Conservation (phyloP, 2,113 vertebrate species). For the Acinonyx jubatus region DNA sequence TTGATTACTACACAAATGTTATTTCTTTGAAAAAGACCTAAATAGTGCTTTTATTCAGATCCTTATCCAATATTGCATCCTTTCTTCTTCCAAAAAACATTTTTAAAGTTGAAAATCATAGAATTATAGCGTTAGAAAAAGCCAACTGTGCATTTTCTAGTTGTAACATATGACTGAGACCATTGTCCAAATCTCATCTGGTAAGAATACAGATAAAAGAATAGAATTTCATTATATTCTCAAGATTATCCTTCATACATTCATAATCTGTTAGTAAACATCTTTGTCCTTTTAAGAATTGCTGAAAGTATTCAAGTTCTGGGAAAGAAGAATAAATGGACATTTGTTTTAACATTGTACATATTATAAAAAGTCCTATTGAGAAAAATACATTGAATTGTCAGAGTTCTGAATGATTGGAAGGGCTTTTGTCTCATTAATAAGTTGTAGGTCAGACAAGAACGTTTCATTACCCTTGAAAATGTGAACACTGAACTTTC, state of each 20-base stretch:
- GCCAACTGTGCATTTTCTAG: conserved; percentile 44
- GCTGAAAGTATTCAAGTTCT: conserved; percentile 75
- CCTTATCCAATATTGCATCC: neutral
- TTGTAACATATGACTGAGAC: conserved; percentile 37
- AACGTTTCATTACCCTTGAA: conserved; percentile 43
- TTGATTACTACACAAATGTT: conserved; percentile 14
- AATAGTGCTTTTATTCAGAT: conserved; percentile 39
- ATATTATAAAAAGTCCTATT: conserved; percentile 71
- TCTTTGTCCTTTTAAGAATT: conserved; percentile 79
- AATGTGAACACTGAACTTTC: conserved; percentile 41
- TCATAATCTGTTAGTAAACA: conserved; percentile 82
- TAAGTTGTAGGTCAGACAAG: conserved; percentile 63
- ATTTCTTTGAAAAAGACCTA: conserved; percentile 26
- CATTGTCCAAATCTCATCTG: conserved; percentile 29
- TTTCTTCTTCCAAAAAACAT: conserved; percentile 18
- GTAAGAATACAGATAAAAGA: conserved; percentile 52
- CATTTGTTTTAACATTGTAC: conserved; percentile 73
- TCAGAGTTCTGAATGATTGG: conserved; percentile 72
- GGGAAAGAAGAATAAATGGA: conserved; percentile 79
- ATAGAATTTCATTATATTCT: conserved; percentile 24
- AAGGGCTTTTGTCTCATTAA: conserved; percentile 75
- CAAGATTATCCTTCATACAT: conserved; percentile 73
- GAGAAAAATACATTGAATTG: conserved; percentile 72
- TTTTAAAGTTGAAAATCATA: conserved; percentile 47
- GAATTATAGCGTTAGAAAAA: conserved; percentile 46